These are phyloP conservation scores for Drosophila neonasuta DNA, from an alignment of 2,888 invertebrate species.

Conservation along the genomic window DNA sequence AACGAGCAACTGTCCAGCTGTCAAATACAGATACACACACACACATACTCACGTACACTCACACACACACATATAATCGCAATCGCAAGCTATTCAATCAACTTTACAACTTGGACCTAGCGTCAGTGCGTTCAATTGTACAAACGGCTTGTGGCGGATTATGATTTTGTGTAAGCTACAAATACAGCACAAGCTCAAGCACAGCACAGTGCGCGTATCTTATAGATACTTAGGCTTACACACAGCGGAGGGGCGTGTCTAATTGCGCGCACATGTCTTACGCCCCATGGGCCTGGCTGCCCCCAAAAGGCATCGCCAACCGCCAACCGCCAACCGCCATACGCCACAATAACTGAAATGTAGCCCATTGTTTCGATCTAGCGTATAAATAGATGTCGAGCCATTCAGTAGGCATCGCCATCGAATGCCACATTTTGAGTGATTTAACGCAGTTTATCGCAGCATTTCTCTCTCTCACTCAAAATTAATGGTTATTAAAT, in stretches of 20 bases:
- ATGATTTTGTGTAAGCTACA: slow-evolving; percentile 61
- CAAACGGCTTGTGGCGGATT: slow-evolving; percentile 75
- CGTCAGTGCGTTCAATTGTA: slow-evolving; percentile 73
- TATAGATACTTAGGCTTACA: slow-evolving; percentile 62
- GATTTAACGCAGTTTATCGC: slow-evolving; percentile 47
- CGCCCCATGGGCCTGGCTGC: slow-evolving; percentile 49
- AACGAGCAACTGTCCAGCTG: slow-evolving; percentile 58
- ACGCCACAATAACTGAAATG: slow-evolving; percentile 57
- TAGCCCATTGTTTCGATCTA: slow-evolving; percentile 48
- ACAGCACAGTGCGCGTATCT: slow-evolving; percentile 54
- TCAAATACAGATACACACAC: slow-evolving; percentile 50
- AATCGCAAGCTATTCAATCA: slow-evolving; percentile 65
- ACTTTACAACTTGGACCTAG: slow-evolving; percentile 63
- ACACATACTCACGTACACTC: slow-evolving; percentile 18
- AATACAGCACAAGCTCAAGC: slow-evolving; percentile 1
- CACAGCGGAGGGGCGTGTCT: slow-evolving; percentile 60
- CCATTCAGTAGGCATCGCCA: slow-evolving; percentile 14
- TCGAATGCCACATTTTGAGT: slow-evolving; percentile 36
- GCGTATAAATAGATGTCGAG: slow-evolving; percentile 36
- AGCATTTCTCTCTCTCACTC: slow-evolving; percentile 16
- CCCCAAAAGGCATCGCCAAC: slow-evolving; percentile 7
- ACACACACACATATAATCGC: slow-evolving; percentile 11
- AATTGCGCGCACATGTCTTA: slow-evolving; percentile 73
- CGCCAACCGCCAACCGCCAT: background rate
- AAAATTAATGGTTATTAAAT: slow-evolving; percentile 36